A percentile compares a stretch with the other conserved stretches of the same genome.
These are phyloP conservation scores for Anoncus sp. DNA, from an alignment of 2,888 invertebrate genomes.

Conservation along the genomic window DNA sequence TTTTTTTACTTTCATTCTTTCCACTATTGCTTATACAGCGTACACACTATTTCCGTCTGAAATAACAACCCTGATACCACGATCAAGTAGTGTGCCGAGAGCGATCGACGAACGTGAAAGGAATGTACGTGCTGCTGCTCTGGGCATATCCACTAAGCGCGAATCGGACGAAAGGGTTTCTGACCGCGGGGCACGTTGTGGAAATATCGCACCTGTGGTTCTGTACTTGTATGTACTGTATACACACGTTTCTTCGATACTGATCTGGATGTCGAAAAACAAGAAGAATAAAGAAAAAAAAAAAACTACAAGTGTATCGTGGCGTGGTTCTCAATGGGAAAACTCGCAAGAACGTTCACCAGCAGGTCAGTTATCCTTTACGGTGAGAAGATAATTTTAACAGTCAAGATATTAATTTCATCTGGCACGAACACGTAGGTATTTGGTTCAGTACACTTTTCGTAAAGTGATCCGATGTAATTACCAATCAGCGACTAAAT, in stretches of 20 bases:
- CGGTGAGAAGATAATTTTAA: neutral
- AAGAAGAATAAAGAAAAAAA: conserved; percentile 26
- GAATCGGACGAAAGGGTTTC: conserved; percentile 19
- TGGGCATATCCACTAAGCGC: conserved; percentile 12
- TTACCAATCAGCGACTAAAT: conserved; percentile 20
- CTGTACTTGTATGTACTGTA: conserved; percentile 5
- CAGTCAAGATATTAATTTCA: conserved; percentile 1
- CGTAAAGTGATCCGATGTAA: neutral
- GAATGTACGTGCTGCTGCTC: conserved; percentile 51
- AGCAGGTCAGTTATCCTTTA: neutral
- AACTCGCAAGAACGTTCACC: neutral
- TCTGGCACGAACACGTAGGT: neutral
- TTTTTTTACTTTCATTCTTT: conserved; percentile 30
- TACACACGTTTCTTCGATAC: conserved; percentile 19
- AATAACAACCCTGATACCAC: conserved; percentile 58
- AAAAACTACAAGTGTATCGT: neutral
- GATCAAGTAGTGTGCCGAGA: conserved; percentile 55
- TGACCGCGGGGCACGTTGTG: conserved; percentile 24
- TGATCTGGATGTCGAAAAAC: neutral
- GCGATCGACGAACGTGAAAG: conserved; percentile 60
- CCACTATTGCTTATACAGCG: conserved; percentile 32
- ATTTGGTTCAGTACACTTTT: neutral
- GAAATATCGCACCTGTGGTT: conserved; percentile 52
- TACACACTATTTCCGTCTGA: conserved; percentile 58
- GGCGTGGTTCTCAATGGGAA: neutral